Percentiles rank a stretch among this genome's conserved stretches.
phyloP scores from a whole-genome alignment of 2,888 invertebrate genomes.

The Sisyra nigra region DNA sequence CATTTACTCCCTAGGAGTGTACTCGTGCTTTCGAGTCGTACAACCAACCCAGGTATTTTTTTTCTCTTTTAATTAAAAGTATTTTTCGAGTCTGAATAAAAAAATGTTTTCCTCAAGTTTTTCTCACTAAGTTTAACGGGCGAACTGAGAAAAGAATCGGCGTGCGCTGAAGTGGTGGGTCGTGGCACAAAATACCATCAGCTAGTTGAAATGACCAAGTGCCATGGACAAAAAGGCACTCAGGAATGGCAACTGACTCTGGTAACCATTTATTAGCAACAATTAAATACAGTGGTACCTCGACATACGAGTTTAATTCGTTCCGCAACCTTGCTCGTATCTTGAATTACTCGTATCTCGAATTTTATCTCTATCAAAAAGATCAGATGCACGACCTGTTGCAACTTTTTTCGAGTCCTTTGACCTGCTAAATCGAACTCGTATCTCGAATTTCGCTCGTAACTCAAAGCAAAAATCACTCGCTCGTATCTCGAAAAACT shows the following conservation, averaged over 20 bases:
- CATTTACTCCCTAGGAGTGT: constrained; percentile 53
- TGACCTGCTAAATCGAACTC: too few species aligned
- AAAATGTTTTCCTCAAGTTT: constrained; percentile 27
- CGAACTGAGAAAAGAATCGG: constrained; percentile 60
- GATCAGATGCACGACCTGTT: too few species aligned
- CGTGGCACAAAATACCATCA: constrained; percentile 23
- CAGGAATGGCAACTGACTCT: constrained; percentile 20
- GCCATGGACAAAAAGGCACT: constrained; percentile 27
- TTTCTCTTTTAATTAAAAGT: neutral
- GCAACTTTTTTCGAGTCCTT: too few species aligned
- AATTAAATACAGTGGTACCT: too few species aligned
- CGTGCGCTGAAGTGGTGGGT: constrained; percentile 48
- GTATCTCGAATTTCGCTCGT: too few species aligned
- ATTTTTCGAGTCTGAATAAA: neutral
- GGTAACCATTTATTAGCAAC: neutral
- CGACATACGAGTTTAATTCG: too few species aligned
- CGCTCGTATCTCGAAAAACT: neutral
- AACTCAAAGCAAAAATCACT: too few species aligned
- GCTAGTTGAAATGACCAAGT: constrained; percentile 30
- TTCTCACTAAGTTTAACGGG: constrained; percentile 53
- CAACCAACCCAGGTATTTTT: constrained; percentile 39
- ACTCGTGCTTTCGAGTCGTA: constrained; percentile 47
- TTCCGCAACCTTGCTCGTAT: too few species aligned
- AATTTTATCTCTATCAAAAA: too few species aligned
- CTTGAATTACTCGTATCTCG: too few species aligned